Evolutionary conservation across 2,797 vertebrate species (phyloP), one percentile per base, ranked within the genome.

Genomic region (Ceyx erithaca): DNA sequence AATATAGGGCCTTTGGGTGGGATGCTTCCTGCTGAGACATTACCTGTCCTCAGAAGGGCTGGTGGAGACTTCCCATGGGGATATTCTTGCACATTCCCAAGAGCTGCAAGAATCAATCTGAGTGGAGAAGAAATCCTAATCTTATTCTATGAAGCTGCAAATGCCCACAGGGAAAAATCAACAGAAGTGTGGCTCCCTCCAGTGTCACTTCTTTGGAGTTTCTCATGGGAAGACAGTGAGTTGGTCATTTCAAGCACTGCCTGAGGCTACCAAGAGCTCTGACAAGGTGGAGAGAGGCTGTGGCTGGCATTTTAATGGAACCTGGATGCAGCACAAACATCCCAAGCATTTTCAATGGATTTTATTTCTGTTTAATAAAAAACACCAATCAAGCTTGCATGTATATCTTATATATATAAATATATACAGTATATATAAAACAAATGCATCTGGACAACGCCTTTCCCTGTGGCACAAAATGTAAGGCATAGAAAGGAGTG

Each of bases 391-490:
- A 96, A 98, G 97, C 97, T 97, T 97, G 94, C 94, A 96, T 95
- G 97, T 96, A 96, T 97, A 97, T 97, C 97, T 88, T 97, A 97
- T 98, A 97, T 97, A 98, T 97, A 98, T 97, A 98, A 97, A 97
- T 97, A 97, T 97, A 97, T 97, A 97, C 97, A 97, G 96, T 97
- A 97, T 97, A 97, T 97, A 97, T 97, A 97, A 96, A 97, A 95
- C 96, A 96, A 96, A 97, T 96, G 96, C 96, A 96, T 96, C 95
- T 84, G 97, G 97, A 97, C 93, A 97, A 95, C 55, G 93, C 97
- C 94, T 97, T 96, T 98, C 94, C 94, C 98, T 98, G 98, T 98
- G 98, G 98, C 98, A 97, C 98, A 98, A 97, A 97, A 96, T 97
- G 97, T 87, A 93, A 95, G 94, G 95, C 95, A 90, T 28, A 70